Evolutionary conservation across 2,113 vertebrate genomes (phyloP).

Genomic region (Corydoras maculifer): DNA sequence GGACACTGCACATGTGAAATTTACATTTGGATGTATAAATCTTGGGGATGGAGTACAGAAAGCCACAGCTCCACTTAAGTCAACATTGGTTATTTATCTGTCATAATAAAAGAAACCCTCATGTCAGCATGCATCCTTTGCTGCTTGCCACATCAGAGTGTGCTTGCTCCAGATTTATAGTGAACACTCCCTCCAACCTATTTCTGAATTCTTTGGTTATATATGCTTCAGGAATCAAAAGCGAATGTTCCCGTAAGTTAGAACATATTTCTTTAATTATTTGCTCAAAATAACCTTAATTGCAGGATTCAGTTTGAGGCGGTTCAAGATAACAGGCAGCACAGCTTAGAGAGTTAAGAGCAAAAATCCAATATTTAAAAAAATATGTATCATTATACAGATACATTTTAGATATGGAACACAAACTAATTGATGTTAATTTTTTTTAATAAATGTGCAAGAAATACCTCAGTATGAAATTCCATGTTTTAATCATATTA

Average conservation of each 20-base stretch:
- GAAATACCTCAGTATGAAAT: too few species aligned
- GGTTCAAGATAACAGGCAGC: too few species aligned
- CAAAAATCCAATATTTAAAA: too few species aligned
- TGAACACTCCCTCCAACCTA: constrained; percentile 45
- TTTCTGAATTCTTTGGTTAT: constrained; percentile 1
- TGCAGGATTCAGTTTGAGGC: neutral
- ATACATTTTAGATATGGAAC: too few species aligned
- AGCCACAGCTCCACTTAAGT: constrained; percentile 54
- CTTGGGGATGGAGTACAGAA: constrained; percentile 43
- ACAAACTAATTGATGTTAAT: too few species aligned
- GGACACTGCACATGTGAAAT: constrained; percentile 46
- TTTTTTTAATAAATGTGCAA: too few species aligned
- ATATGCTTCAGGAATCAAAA: too few species aligned
- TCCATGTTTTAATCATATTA: too few species aligned
- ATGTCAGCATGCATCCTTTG: constrained; percentile 43
- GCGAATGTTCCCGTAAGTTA: too few species aligned
- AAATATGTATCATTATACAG: too few species aligned
- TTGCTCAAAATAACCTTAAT: neutral
- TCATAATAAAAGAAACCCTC: constrained; percentile 45
- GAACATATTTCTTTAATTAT: neutral
- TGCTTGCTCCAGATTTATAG: constrained; percentile 40
- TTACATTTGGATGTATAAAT: constrained; percentile 33
- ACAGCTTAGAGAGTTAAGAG: too few species aligned
- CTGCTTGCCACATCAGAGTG: constrained; percentile 61
- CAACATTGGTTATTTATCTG: constrained; percentile 45